Evolutionary conservation across 2,888 invertebrate species (phyloP), one percentile per base, ranked within the genome.

Genomic region (Hecatera dysodea): DNA sequence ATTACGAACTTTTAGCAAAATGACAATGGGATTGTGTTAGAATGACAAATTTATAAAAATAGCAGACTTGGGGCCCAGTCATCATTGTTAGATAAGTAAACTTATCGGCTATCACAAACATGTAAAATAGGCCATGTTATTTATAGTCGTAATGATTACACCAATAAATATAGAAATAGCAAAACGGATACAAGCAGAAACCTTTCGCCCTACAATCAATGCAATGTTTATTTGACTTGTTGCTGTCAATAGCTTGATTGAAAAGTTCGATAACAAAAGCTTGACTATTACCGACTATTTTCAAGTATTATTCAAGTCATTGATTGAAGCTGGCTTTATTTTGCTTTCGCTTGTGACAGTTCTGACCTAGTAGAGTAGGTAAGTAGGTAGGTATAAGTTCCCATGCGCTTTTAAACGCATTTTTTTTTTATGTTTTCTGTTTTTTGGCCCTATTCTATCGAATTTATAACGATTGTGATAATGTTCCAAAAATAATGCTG

Each of bases 181-280:
- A 53, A 22, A 67, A 48, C 27, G 12, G 42, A 24, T 60, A 52
- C 39, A 53, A 77, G 44, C 52, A 44, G 3, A 4, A 24, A 74
- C 42, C 62, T 50, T 55, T 59, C 22, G 36, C 46, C 29, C 48
- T 66, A 17, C 80, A 80, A 77, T 77, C 80, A 78, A 44, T 36
- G 6, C 33, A 42, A 39, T 57, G 56, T 80, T 75, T 69, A 62
- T 59, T 75, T 75, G 46, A 36, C 46, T 56, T 70, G 80, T 80
- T 50, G 76, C 78, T 78, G 80, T 78, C 80, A 70, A 70, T 53
- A 15, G 44, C 22, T 57, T 70, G 69, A 70, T 65, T 64, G 36
- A 50, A 15, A 33, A 53, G 57, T 24, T 48, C 7, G 33, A 60
- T 63, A 78, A 60, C 27, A 59, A 79, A 61, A 61, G 15, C 50